Base-by-base conservation (phyloP, 2,797 vertebrate genomes). In the Falco peregrinus region DNA sequence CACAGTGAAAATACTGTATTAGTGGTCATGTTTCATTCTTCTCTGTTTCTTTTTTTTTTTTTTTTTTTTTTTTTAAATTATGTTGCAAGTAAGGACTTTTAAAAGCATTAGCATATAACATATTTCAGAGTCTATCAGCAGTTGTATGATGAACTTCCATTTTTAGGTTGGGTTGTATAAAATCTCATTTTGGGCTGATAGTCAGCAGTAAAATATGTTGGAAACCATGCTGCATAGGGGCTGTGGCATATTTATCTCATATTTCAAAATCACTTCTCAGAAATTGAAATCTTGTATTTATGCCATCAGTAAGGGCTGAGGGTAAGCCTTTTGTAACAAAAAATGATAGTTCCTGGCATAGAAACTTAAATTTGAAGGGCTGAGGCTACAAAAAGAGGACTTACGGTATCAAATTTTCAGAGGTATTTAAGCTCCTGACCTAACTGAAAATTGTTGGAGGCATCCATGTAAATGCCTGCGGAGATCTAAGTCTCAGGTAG, bases 101-200 rank as follows among this genome's bases (percentile, higher is more conserved):
- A 81, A 88, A 91, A 91, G 54, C 54, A 86, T 86, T 88, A 77
- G 22, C 50, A 65, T 79, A 51, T 57, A 89, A 60, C 48, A 60
- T 73, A 68, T 77, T 83, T 59, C 54, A 87, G 57, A 48, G 53
- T 95, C 87, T 70, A 90, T 76, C 87, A 93, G 45, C 50, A 71
- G 21, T 71, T 83, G 83, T 73, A 5, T 63, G 89, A 93, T 73
- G 90, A 95, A 84, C 63, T 84, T 89, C 60, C 54, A 73, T 60
- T 96, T 95, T 93, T 75, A 87, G 69, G 69, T 65, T 88, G 37
- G 47, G 39, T 78, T 91, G 59, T 94, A 95, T 93, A 95, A 96
- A 95, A 95, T 87, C 87, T 96, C 85, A 95, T 95, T 96, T 96
- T 84, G 82, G 73, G 35, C 56, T 88, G 80, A 95, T 87, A 94